Base-by-base conservation (phyloP, 2,113 vertebrate genomes). In the Pimephales promelas region DNA sequence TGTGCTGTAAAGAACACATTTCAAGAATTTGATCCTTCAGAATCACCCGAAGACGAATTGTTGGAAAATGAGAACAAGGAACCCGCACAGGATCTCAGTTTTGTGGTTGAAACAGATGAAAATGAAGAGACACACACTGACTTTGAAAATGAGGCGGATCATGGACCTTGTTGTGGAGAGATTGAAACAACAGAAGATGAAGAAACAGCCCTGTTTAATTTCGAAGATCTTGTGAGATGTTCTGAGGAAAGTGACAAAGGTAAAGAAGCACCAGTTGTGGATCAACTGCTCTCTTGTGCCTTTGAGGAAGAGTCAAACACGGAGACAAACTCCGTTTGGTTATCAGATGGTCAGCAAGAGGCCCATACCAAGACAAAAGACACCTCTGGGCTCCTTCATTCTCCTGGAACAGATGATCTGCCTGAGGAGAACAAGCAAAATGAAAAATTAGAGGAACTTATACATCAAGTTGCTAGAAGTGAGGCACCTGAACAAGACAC, bases 231-330 rank as follows among this genome's bases (percentile, higher is more conserved):
- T 4, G 88, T 88, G 78, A 89, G 89, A 45, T 88, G 79, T 62
- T 90, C 91, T 28, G 90, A 90, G 85, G 90, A 89, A 18, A 86
- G 89, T 40, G 83, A 43, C 34, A 88, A 89, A 84, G 85, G 89
- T 22, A 72, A 88, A 34, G 79, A 54, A 26, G 16, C 6, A n/a
- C 47, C 72, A 22, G 49, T 70, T 40, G 22, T 8, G 9, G 75
- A 86, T 24, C 83, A 68, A 70, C 13, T 54, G 10, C n/a, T 61
- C 11, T 52, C 71, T 52, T 66, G 64, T 0, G 24, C 34, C 10
- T 36, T 85, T 45, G 83, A 87, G n/a, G 31, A 74, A 20, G 57
- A 79, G 26, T 74, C 83, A 34, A 64, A 62, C 5, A 5, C 75
- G 49, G 66, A 34, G 20, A 61, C 28, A 26, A 75, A 62, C 28